These are phyloP conservation scores for Probaryconus sp. DNA, from an alignment of 1,140 invertebrate genomes.

Conservation along the genomic window DNA sequence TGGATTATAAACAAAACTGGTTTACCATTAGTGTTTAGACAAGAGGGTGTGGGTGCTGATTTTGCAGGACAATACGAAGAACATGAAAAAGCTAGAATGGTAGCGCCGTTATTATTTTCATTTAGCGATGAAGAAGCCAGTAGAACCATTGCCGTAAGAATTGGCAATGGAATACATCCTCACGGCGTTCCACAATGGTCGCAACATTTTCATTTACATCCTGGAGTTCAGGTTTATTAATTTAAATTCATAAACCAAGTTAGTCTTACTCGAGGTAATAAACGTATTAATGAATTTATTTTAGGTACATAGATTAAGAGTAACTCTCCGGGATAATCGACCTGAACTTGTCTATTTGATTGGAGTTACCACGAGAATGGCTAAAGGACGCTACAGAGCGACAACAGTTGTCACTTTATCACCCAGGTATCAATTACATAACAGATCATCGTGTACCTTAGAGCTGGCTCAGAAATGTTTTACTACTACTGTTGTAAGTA, in stretches of 20 bases:
- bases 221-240: constrained; percentile 82
- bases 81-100: constrained; percentile 94
- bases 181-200: constrained; percentile 87
- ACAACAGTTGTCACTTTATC: constrained; percentile 96
- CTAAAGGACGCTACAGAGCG: constrained; percentile 90
- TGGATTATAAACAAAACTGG: constrained; percentile 98
- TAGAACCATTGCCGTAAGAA: constrained; percentile 79
- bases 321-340: constrained; percentile 81
- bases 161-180: constrained; percentile 84
- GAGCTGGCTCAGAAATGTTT: constrained; percentile 93
- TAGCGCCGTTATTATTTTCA: constrained; percentile 95
- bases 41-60: constrained; percentile 88
- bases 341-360: constrained; percentile 87
- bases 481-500: constrained; percentile 80
- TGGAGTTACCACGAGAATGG: constrained; percentile 92
- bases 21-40: constrained; percentile 94
- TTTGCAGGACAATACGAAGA: constrained; percentile 96
- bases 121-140: constrained; percentile 92
- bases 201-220: constrained; percentile 88
- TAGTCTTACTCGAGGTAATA: no score
- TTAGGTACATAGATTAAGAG: constrained; percentile 81
- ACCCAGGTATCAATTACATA: constrained; percentile 95
- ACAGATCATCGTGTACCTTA: constrained; percentile 89
- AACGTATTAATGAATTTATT: no score
- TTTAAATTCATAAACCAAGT: no score